Conservation (phyloP, 64 coral and sea anemone species). For the Catalaphyllia jardinei region DNA sequence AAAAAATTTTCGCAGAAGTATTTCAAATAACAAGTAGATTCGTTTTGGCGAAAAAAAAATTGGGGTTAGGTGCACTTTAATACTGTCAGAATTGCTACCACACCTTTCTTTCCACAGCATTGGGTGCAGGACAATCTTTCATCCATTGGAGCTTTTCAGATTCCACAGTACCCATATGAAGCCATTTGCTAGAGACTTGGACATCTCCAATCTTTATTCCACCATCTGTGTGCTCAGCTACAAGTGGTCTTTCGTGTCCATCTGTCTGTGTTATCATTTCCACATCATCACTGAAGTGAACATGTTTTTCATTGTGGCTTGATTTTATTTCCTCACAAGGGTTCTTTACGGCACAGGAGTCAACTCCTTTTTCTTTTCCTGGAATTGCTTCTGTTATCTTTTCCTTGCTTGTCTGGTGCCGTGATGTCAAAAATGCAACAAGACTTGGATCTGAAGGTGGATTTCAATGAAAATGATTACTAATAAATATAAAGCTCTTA, state of each 20-base stretch:
- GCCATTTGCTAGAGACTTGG: constrained; percentile 64
- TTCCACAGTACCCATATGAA: constrained; percentile 94
- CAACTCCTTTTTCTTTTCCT: background rate
- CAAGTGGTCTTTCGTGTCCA: background rate
- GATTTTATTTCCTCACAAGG: background rate
- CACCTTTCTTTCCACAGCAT: constrained; percentile 74
- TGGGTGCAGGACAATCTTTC: constrained; percentile 80
- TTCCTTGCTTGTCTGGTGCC: constrained; percentile 18
- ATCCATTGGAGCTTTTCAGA: constrained; percentile 96
- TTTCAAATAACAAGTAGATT: too few species aligned
- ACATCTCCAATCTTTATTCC: constrained; percentile 21
- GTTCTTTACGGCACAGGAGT: background rate
- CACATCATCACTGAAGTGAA: constrained; percentile 65
- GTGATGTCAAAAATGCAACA: constrained; percentile 58
- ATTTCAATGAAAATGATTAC: background rate
- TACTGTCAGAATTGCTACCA: background rate
- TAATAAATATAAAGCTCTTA: background rate
- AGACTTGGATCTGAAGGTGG: constrained; percentile 68
- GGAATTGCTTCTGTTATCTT: background rate
- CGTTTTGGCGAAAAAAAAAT: too few species aligned
- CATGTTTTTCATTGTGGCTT: constrained; percentile 42
- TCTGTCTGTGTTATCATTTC: constrained; percentile 31
- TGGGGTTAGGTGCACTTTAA: too few species aligned
- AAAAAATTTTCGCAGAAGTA: too few species aligned
- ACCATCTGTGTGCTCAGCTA: constrained; percentile 8